Conservation (phyloP, 2,113 vertebrate species). For the Tyrannus savana region DNA sequence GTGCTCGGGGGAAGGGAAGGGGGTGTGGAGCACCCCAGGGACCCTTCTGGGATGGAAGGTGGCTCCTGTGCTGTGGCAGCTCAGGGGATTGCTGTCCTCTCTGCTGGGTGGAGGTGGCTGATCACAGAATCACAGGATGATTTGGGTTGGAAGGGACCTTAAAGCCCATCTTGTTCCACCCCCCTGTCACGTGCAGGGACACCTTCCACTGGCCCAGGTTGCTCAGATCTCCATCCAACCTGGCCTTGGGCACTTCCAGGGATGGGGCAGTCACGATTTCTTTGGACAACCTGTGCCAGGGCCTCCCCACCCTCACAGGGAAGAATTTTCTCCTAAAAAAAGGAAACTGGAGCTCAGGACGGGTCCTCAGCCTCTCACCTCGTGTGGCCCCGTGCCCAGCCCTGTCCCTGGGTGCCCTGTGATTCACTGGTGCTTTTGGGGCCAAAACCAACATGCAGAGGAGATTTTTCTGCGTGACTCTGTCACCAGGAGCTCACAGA, state of each 20-base stretch:
- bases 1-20: neutral
- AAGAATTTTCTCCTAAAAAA: neutral
- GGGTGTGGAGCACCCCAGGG: neutral
- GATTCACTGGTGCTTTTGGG: neutral
- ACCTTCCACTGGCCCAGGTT: fast-evolving
- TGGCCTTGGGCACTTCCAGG: neutral
- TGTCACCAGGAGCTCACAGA: neutral
- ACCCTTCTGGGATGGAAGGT: neutral
- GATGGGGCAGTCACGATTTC: neutral
- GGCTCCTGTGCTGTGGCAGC: neutral
- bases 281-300: neutral
- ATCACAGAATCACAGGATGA: neutral
- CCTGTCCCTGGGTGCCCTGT: neutral
- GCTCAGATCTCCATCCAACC: fast-evolving
- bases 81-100: neutral
- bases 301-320: fast-evolving
- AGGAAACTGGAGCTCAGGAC: neutral
- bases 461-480: neutral
- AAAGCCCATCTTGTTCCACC: neutral
- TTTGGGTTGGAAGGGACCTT: neutral
- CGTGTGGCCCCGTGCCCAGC: neutral
- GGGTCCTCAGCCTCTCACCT: fast-evolving
- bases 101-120: neutral
- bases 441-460: neutral
- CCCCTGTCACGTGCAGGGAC: neutral